Evolutionary conservation across 2,888 invertebrate genomes (phyloP).

Genomic region (Polietes domitor): DNA sequence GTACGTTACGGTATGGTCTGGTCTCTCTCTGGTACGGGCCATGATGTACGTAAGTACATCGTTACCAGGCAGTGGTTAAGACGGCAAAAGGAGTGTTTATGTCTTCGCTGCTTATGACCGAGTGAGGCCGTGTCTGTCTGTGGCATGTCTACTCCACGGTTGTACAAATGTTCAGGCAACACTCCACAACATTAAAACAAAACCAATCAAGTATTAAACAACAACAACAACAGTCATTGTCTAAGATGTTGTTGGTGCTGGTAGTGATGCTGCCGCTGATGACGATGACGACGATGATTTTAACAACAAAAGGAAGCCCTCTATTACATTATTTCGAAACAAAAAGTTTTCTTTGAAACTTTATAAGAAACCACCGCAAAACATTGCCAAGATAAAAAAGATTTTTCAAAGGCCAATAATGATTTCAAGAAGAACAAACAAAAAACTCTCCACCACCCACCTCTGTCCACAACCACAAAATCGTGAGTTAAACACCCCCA

Average conservation of each 20-base stretch:
- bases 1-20: background rate
- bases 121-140: conserved; percentile 33
- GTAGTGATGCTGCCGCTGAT: background rate
- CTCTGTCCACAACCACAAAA: conserved; percentile 32
- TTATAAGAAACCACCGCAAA: conserved; percentile 39
- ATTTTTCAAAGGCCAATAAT: conserved; percentile 61
- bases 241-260: background rate
- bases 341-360: conserved; percentile 21
- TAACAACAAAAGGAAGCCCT: conserved; percentile 32
- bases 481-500: conserved; percentile 54
- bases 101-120: background rate
- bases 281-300: background rate
- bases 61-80: background rate
- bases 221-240: conserved; percentile 4
- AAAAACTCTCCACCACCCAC: background rate
- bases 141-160: conserved; percentile 53
- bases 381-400: conserved; percentile 22
- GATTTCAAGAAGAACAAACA: conserved; percentile 31
- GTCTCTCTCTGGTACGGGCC: no score
- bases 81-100: conserved; percentile 49
- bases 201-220: conserved; percentile 47
- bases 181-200: background rate
- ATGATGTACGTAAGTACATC: conserved; percentile 24
- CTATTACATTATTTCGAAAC: conserved; percentile 45
- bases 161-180: background rate